Conservation (phyloP, 1,140 invertebrate species). For the Xylocopa sonorina region DNA sequence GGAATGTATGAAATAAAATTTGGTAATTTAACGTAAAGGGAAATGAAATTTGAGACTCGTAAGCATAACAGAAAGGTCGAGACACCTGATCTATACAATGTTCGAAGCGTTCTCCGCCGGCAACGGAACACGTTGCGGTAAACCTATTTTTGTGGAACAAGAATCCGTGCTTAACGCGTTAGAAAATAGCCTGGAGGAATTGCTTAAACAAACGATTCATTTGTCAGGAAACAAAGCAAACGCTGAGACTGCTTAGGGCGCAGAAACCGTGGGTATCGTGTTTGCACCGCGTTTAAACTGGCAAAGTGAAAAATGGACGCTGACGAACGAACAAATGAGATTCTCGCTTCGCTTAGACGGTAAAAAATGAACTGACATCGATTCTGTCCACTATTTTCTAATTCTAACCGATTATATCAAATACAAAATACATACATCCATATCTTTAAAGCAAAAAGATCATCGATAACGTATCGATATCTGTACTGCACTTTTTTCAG, state of each 20-base stretch:
- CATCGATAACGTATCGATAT: too few species aligned
- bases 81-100: conserved; percentile 5
- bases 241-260: background rate
- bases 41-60: background rate
- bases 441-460: too few species aligned
- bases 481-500: too few species aligned
- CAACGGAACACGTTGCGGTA: background rate
- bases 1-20: background rate
- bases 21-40: too few species aligned
- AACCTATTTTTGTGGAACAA: conserved; percentile 17
- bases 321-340: background rate
- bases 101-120: background rate
- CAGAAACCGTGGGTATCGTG: background rate
- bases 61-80: background rate
- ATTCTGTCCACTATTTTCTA: background rate
- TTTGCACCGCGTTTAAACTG: background rate
- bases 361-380: background rate
- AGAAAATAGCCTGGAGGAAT: conserved; percentile 7
- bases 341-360: background rate
- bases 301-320: background rate
- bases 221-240: conserved; percentile 1
- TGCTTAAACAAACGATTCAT: conserved; percentile 14
- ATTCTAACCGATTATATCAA: too few species aligned
- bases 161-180: background rate
- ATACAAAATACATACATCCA: too few species aligned